These are phyloP conservation scores for Melanotaenia duboulayi DNA, from an alignment of 2,113 vertebrate genomes.

Conservation along the genomic window DNA sequence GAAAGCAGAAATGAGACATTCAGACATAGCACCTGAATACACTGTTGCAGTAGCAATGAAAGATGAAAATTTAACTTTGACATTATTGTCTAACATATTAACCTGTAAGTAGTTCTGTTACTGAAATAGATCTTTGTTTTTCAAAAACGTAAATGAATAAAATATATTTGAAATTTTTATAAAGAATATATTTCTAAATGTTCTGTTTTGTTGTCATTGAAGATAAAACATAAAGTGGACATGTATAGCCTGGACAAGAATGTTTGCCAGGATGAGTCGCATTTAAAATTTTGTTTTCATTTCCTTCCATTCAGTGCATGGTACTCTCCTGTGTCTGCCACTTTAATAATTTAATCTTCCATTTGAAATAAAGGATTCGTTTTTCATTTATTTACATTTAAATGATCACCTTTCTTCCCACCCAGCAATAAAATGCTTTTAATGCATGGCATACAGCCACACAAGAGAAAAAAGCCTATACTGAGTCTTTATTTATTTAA, in stretches of 20 bases:
- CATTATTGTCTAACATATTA: slow-evolving; percentile 73
- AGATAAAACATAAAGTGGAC: background rate
- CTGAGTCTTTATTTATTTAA: too few species aligned
- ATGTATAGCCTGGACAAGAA: background rate
- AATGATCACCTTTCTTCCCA: too few species aligned
- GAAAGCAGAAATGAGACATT: slow-evolving; percentile 67
- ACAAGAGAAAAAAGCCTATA: too few species aligned
- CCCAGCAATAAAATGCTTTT: too few species aligned
- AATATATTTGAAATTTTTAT: slow-evolving; percentile 82
- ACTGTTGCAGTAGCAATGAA: slow-evolving; percentile 72
- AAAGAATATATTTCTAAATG: slow-evolving; percentile 52
- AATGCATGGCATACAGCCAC: too few species aligned
- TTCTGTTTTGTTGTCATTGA: slow-evolving; percentile 27
- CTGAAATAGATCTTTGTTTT: slow-evolving; percentile 75
- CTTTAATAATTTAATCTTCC: background rate
- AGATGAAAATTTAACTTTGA: slow-evolving; percentile 55
- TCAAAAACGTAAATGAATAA: slow-evolving; percentile 76
- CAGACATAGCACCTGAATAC: slow-evolving; percentile 73
- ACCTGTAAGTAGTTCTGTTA: slow-evolving; percentile 77
- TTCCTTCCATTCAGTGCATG: background rate
- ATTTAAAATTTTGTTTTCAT: too few species aligned
- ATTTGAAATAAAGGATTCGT: background rate
- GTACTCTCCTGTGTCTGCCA: too few species aligned
- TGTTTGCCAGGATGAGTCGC: background rate
- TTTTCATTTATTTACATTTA: too few species aligned